Evolutionary conservation across 1,140 invertebrate species (phyloP).

Genomic region (Neodiprion fabricii): DNA sequence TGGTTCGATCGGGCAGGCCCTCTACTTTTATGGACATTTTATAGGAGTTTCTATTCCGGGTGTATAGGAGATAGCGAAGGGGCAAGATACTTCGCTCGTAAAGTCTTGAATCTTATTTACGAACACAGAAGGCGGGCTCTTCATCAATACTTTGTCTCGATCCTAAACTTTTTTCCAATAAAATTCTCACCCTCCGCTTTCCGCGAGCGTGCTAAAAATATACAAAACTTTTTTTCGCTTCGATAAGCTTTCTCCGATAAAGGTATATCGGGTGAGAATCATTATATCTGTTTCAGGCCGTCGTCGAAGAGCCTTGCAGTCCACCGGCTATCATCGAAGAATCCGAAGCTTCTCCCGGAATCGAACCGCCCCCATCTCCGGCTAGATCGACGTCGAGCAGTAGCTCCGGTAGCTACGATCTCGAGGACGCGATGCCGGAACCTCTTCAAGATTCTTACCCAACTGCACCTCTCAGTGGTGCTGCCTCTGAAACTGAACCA

Average conservation of each 20-base stretch:
- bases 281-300: constrained; percentile 39
- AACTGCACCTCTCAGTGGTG: constrained; percentile 38
- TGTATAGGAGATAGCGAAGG: neutral
- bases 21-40: constrained; percentile 15
- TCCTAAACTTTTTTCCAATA: no score
- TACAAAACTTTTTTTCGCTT: no score
- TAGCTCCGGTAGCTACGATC: constrained; percentile 64
- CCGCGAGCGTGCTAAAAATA: no score
- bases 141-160: no score
- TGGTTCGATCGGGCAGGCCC: constrained; percentile 61
- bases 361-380: constrained; percentile 47
- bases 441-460: constrained; percentile 39
- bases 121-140: no score
- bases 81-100: constrained; percentile 1
- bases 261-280: no score
- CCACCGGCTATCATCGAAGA: constrained; percentile 53
- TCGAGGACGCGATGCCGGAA: constrained; percentile 55
- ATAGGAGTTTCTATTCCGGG: neutral
- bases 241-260: no score
- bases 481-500: constrained; percentile 45
- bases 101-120: neutral
- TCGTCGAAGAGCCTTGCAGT: constrained; percentile 53
- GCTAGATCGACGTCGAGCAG: constrained; percentile 59
- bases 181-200: no score
- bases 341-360: constrained; percentile 38